These are phyloP conservation scores for Micropoecilia bifurca DNA, from an alignment of 2,797 vertebrate genomes.

Conservation along the genomic window DNA sequence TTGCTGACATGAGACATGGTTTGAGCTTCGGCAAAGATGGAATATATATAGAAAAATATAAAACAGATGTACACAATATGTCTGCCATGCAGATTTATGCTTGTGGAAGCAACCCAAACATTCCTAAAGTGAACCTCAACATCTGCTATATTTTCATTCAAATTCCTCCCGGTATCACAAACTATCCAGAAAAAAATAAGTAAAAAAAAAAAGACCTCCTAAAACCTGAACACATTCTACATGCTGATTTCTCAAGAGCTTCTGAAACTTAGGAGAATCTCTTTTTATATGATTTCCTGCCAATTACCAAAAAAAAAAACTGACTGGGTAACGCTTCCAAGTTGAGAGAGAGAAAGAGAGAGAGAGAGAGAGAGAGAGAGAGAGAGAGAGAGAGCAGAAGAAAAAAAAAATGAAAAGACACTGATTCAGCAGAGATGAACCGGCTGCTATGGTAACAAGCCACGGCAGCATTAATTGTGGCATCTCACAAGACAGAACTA, in stretches of 20 bases:
- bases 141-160: not conserved
- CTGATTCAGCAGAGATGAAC: constrained; percentile 57
- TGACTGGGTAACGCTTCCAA: constrained; percentile 38
- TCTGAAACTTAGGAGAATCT: constrained; percentile 29
- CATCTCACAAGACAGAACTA: constrained; percentile 31
- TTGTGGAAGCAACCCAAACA: not conserved
- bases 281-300: constrained; percentile 52
- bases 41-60: not conserved
- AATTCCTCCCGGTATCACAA: not conserved
- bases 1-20: constrained; percentile 14
- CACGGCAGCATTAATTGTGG: constrained; percentile 51
- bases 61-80: not conserved
- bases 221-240: constrained; percentile 7
- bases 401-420: constrained; percentile 17
- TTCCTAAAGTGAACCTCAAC: not conserved
- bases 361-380: not conserved
- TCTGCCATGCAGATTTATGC: not conserved
- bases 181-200: not conserved
- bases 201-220: constrained; percentile 5
- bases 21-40: constrained; percentile 4
- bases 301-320: constrained; percentile 49
- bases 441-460: constrained; percentile 59
- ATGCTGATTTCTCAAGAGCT: constrained; percentile 34
- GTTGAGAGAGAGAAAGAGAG: not conserved
- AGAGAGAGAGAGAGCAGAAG: not conserved